Evolutionary conservation across 2,113 vertebrate genomes (phyloP), one percentile per base, ranked within the genome.

Genomic region (Salvelinus fontinalis): DNA sequence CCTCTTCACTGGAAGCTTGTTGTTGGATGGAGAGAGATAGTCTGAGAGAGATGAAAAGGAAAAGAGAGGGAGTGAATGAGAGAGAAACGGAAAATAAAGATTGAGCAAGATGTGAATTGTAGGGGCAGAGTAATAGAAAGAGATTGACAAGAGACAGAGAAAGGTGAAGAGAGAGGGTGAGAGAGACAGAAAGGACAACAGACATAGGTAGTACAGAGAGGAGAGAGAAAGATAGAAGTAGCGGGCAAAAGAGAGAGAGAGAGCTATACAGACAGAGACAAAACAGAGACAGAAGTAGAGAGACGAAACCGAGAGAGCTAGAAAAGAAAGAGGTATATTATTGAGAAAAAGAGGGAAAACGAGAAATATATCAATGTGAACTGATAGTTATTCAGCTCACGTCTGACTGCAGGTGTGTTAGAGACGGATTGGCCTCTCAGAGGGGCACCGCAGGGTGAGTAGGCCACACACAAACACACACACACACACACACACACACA

Each of bases 51-150:
- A 66, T 34, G 44, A 24, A 66, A 49, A 8, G 26, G 12, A 65
- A 60, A 44, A 75, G 14, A 67, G 75, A 78, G 16, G 54, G 78
- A 75, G 64, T 51, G 67, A 70, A 54, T 82, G 44, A 82, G 77
- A 83, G 77, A 72, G 20, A 59, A 27, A 24, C 0, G 14, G 54
- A 24, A 26, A 24, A 26, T 14, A 2, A 1, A 51, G 39, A 27
- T 22, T 29, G n/a, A 51, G 75, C 79, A 60, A 13, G 71, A 54
- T 18, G 51, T 54, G 12, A 54, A 54, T 14, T 5, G 5, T 54
- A 2, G 12, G 51, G 51, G 12, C 13, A 66, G 79, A 75, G 67
- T 44, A 20, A 12, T 5, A 69, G 59, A 65, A 78, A 67, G 70
- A 51, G 24, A 68, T 44, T 24, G 75, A 68, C 75, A 68, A 74